These are phyloP conservation scores for Cephus rjabovi DNA, from an alignment of 2,888 invertebrate species.

Conservation along the genomic window DNA sequence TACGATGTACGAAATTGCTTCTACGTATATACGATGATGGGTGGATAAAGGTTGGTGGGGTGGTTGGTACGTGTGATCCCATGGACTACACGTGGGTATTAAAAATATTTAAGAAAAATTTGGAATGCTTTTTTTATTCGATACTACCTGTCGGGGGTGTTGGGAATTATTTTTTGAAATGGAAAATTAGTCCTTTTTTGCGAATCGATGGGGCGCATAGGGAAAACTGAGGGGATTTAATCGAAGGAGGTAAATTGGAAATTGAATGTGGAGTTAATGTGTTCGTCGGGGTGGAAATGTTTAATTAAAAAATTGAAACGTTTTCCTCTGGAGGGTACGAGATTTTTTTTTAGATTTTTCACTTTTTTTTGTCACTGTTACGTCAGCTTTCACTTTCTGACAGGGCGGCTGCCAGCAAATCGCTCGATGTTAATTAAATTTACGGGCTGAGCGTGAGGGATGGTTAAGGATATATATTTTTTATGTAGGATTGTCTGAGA, in stretches of 20 bases:
- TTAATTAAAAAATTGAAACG: background rate
- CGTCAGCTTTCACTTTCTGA: background rate
- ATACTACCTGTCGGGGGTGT: background rate
- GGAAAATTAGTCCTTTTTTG: background rate
- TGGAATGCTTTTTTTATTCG: background rate
- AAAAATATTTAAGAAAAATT: background rate
- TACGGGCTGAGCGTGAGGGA: background rate
- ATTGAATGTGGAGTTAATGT: background rate
- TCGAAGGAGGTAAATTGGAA: too few relatives aligned
- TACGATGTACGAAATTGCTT: background rate
- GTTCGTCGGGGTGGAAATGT: background rate
- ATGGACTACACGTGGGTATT: background rate
- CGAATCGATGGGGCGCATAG: background rate
- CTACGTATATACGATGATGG: background rate
- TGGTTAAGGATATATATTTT: background rate
- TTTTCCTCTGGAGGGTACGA: background rate
- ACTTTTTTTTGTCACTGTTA: background rate
- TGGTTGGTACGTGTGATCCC: background rate
- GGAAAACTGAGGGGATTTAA: background rate
- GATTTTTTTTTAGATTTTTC: background rate
- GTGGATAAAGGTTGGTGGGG: background rate
- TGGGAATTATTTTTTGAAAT: background rate
- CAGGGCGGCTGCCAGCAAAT: background rate
- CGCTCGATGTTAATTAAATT: background rate
- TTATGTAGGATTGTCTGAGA: background rate